Evolutionary conservation across 2,888 invertebrate genomes (phyloP), one percentile per base, ranked within the genome.

Genomic region (Panopea generosa): DNA sequence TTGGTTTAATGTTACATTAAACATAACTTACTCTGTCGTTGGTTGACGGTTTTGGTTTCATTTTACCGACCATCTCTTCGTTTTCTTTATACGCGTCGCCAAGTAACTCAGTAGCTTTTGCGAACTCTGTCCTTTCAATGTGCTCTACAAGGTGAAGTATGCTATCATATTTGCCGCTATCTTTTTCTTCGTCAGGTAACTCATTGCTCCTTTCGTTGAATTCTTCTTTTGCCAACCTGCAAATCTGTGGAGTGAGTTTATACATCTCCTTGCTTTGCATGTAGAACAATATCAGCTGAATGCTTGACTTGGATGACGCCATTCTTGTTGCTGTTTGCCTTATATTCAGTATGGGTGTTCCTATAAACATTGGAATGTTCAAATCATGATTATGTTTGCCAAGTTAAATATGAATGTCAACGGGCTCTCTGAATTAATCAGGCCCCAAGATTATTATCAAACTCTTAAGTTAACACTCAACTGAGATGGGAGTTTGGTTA

Each of bases 211-310:
- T 61, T 11, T 69, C 76, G 16, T 66, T 29, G 33, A 50, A 76
- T 38, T 80, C 80, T 9, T 68, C n/a, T n/a, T 73, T 80, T 4
- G 80, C 80, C 14, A 80, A 59, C 26, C 80, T 56, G 24, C 80
- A 80, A 24, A 80, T 57, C 50, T 68, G 76, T 1, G 69, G 69
- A 14, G 75, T 80, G 6, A 80, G 27, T 38, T 73, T 72, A 33
- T 33, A 69, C 72, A 76, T 68, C 49, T 76, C 76, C 24, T 70
- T 80, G 33, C 76, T 76, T 59, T 80, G 80, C 76, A 80, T 80
- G 45, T 72, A 80, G 50, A 76, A 80, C 11, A 80, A 47, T 53
- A 76, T 61, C 20, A 69, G 45, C n/a, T 76, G 69, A 20, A 80
- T 76, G 47, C 72, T 73, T 16, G 80, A 80, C 27, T 70, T 72